These are phyloP conservation scores for Patella ulyssiponensis DNA, from an alignment of 2,888 invertebrate genomes.

Conservation along the genomic window DNA sequence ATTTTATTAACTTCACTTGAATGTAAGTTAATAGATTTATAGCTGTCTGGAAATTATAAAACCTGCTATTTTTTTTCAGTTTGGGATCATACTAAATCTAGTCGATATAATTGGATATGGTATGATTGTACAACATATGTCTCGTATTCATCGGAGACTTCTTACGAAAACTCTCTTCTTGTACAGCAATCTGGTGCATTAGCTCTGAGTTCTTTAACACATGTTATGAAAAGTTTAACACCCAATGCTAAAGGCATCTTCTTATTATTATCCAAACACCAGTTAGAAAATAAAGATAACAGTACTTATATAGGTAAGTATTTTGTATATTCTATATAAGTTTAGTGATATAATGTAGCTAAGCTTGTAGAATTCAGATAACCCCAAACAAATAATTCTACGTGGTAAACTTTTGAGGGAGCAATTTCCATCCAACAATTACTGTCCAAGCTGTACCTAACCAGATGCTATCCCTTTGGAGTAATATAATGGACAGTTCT, in stretches of 20 bases:
- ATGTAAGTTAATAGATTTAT: no score
- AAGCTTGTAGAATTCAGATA: no score
- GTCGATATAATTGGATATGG: conserved; percentile 91
- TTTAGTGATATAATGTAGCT: not conserved
- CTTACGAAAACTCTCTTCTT: conserved; percentile 82
- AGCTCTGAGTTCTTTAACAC: conserved; percentile 86
- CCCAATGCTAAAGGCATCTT: conserved; percentile 83
- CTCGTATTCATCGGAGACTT: conserved; percentile 83
- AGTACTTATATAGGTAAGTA: conserved; percentile 82
- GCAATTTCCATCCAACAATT: no score
- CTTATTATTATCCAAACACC: conserved; percentile 85
- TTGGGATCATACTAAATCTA: conserved; percentile 89
- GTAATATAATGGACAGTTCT: no score
- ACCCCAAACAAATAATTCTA: no score
- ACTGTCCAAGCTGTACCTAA: no score
- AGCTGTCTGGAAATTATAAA: no score
- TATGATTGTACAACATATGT: conserved; percentile 89
- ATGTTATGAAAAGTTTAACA: conserved; percentile 91
- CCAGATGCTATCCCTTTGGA: no score
- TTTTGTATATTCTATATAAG: not conserved
- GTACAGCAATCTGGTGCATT: conserved; percentile 79
- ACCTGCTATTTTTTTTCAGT: conserved; percentile 73
- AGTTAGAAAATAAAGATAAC: conserved; percentile 82
- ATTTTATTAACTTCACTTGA: no score
- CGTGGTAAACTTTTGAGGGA: no score